Conservation (phyloP, 1,140 invertebrate species). For the Steinernema feltiae region DNA sequence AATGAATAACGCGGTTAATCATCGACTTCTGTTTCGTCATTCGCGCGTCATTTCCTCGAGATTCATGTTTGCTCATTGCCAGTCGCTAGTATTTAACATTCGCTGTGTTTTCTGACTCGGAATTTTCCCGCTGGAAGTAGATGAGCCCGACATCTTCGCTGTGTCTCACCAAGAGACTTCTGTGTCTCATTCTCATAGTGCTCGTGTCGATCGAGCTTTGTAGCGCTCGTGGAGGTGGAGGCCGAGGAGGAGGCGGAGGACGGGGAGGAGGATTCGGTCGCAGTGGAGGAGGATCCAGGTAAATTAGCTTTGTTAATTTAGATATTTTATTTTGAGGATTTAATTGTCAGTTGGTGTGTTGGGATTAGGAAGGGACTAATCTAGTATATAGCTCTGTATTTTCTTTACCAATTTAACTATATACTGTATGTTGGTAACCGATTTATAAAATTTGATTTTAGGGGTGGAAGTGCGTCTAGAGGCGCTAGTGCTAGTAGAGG, state of each 20-base stretch:
- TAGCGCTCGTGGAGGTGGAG: neutral
- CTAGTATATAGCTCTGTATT: too few species aligned
- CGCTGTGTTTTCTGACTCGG: too few species aligned
- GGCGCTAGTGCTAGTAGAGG: neutral
- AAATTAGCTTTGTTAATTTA: neutral
- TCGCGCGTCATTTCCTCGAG: neutral
- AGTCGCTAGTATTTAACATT: too few species aligned
- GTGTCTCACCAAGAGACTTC: neutral
- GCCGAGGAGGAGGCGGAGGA: conserved; percentile 11
- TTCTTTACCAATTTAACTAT: too few species aligned
- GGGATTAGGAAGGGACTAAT: too few species aligned
- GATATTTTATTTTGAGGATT: too few species aligned
- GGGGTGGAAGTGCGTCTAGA: neutral
- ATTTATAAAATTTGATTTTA: neutral
- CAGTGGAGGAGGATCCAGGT: conserved; percentile 2
- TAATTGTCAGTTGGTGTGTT: too few species aligned
- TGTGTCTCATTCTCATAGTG: conserved; percentile 21
- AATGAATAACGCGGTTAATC: too few species aligned
- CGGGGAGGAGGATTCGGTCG: conserved; percentile 15
- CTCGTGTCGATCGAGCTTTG: neutral
- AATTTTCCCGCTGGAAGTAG: too few species aligned
- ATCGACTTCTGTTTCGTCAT: too few species aligned
- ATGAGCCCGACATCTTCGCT: neutral
- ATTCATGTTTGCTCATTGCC: too few species aligned
- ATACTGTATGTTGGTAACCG: too few species aligned